Evolutionary conservation across 2,113 vertebrate genomes (phyloP).

Genomic region (Neodon shergylaensis): DNA sequence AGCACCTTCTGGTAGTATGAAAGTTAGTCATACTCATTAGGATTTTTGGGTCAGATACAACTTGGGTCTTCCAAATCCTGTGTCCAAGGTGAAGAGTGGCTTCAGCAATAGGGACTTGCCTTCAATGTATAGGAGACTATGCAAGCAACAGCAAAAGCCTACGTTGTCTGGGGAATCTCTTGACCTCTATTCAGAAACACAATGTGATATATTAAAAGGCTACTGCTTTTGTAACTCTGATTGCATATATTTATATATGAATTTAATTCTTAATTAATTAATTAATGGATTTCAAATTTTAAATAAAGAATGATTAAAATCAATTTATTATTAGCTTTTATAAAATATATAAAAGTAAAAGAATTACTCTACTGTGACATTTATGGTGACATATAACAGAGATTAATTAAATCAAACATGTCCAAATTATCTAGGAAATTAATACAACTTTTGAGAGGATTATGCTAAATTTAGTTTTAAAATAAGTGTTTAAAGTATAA

Average conservation of each 20-base stretch:
- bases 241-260: no score
- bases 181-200: not conserved
- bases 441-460: not conserved
- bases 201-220: not conserved
- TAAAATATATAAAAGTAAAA: not conserved
- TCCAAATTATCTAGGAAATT: not conserved
- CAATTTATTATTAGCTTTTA: not conserved
- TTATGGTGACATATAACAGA: not conserved
- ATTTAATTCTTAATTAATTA: not conserved
- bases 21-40: not conserved
- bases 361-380: not conserved
- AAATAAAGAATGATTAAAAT: not conserved
- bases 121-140: not conserved
- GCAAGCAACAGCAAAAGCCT: not conserved
- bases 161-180: not conserved
- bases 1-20: not conserved
- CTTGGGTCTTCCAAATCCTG: not conserved
- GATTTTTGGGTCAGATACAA: not conserved
- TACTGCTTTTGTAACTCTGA: not conserved
- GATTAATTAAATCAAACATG: not conserved
- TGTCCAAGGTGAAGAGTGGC: not conserved
- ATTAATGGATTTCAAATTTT: not conserved
- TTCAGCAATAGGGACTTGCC: not conserved
- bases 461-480: not conserved
- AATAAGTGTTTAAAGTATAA: not conserved